A percentile compares a stretch with the other conserved stretches of the same genome.
These are phyloP conservation scores for Odontomyia ornata DNA, from an alignment of 2,888 invertebrate genomes.

Conservation along the genomic window DNA sequence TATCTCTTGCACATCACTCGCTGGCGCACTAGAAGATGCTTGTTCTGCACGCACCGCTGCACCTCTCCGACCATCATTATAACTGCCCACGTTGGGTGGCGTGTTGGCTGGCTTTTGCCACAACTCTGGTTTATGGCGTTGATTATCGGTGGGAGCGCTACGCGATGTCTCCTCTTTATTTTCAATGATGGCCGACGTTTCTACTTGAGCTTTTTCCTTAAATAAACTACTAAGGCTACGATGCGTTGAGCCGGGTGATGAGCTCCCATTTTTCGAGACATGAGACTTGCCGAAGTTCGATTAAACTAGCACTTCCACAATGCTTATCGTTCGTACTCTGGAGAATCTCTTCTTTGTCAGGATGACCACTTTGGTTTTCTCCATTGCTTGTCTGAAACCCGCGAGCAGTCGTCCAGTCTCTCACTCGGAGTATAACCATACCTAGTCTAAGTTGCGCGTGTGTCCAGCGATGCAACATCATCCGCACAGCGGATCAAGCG, in stretches of 20 bases:
- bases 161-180: constrained; percentile 73
- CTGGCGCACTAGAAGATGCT: constrained; percentile 63
- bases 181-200: constrained; percentile 62
- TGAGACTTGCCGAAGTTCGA: constrained; percentile 80
- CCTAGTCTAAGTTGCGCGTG: too few species aligned
- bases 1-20: constrained; percentile 66
- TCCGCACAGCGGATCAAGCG: too few species aligned
- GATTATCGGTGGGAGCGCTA: constrained; percentile 78
- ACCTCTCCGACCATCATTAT: constrained; percentile 59
- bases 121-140: constrained; percentile 65
- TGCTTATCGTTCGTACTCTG: too few species aligned
- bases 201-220: constrained; percentile 62
- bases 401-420: too few species aligned
- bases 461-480: too few species aligned
- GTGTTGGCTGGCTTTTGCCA: constrained; percentile 60
- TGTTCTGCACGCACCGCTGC: constrained; percentile 51
- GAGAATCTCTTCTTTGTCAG: too few species aligned
- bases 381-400: too few species aligned
- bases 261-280: constrained; percentile 65
- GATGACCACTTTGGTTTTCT: too few species aligned
- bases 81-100: constrained; percentile 62
- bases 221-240: constrained; percentile 73
- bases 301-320: too few species aligned
- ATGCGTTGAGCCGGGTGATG: constrained; percentile 71
- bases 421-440: too few species aligned